Conservation (phyloP, 2,797 vertebrate species). For the Lerista edwardsae region DNA sequence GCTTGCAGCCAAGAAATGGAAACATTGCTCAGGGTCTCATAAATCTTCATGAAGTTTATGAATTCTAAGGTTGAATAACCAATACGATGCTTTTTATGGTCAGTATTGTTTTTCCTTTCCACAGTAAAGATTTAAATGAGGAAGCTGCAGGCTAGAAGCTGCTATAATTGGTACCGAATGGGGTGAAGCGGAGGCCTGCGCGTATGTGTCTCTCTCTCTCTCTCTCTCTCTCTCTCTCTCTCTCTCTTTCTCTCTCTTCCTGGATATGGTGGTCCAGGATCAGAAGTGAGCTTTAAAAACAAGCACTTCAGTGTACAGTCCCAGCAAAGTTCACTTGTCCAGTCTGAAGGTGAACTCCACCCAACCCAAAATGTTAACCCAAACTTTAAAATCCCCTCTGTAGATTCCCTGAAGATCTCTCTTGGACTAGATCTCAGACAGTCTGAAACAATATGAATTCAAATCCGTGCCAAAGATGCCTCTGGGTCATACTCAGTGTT, state of each 20-base stretch:
- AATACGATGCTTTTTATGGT: constrained; percentile 44
- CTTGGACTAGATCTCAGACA: neutral
- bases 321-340: neutral
- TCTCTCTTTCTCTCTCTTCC: no score
- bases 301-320: neutral
- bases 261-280: neutral
- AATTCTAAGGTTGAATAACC: constrained; percentile 47
- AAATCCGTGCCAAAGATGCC: neutral
- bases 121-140: neutral
- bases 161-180: neutral
- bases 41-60: constrained; percentile 40
- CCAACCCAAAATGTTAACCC: neutral
- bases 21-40: constrained; percentile 13
- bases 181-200: neutral
- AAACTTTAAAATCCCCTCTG: neutral
- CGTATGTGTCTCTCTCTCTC: no score
- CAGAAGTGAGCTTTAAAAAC: neutral
- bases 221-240: no score
- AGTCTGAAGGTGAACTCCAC: neutral
- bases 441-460: neutral
- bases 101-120: constrained; percentile 34
- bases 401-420: neutral
- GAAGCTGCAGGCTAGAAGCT: neutral
- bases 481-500: no score
- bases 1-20: constrained; percentile 1